Evolutionary conservation across 2,797 vertebrate species (phyloP).

Genomic region (Helostoma temminkii): DNA sequence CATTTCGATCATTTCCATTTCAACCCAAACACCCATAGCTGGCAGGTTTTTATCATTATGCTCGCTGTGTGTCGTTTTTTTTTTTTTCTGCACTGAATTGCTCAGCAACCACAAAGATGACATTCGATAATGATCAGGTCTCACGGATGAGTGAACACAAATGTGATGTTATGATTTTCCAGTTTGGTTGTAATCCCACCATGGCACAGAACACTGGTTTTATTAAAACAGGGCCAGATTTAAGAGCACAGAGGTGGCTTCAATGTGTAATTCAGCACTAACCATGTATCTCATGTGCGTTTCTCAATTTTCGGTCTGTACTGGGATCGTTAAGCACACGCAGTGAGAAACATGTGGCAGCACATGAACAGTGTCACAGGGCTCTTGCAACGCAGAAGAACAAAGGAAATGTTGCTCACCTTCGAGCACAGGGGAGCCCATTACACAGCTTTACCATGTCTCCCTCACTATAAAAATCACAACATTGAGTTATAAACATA

Average conservation of each 20-base stretch:
- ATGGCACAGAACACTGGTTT: neutral
- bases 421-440: conserved; percentile 2
- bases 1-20: conserved; percentile 36
- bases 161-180: conserved; percentile 21
- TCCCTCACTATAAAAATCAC: conserved; percentile 31
- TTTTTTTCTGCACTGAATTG: conserved; percentile 18
- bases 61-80: conserved; percentile 29
- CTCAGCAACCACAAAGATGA: conserved; percentile 25
- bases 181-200: conserved; percentile 9
- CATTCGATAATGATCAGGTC: conserved; percentile 12
- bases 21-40: conserved; percentile 15
- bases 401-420: conserved; percentile 35
- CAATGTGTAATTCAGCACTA: conserved; percentile 57
- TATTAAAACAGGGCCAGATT: neutral
- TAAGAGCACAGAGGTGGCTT: conserved; percentile 19
- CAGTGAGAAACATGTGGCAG: conserved; percentile 16
- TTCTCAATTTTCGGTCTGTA: conserved; percentile 28
- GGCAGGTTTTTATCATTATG: conserved; percentile 26
- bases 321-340: neutral
- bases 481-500: conserved; percentile 11
- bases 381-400: conserved; percentile 35
- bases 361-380: conserved; percentile 11
- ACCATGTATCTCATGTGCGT: conserved; percentile 36
- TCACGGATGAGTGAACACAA: conserved; percentile 21
- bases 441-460: conserved; percentile 6